A percentile compares a stretch with the other conserved stretches of the same genome.
These are phyloP conservation scores for Zophobas atratus DNA, from an alignment of 1,140 invertebrate genomes.

Conservation along the genomic window DNA sequence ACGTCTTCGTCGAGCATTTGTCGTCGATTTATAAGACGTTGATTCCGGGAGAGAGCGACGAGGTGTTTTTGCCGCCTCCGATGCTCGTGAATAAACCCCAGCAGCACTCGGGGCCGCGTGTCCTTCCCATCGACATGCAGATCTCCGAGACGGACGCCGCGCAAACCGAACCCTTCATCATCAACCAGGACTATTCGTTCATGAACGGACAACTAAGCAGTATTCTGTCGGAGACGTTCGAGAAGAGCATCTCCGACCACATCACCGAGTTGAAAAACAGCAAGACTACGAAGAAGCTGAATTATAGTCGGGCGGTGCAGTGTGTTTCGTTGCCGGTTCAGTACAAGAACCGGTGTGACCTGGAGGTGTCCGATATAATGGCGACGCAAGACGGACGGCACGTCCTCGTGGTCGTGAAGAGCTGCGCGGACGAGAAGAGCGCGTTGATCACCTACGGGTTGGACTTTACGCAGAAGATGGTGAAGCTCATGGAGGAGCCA, in stretches of 20 bases:
- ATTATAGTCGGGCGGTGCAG: conserved; percentile 69
- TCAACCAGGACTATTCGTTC: conserved; percentile 56
- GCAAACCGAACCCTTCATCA: conserved; percentile 36
- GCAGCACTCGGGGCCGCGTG: conserved; percentile 60
- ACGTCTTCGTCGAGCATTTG: conserved; percentile 36
- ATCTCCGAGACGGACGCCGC: conserved; percentile 58
- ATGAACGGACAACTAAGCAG: conserved; percentile 57
- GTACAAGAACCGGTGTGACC: conserved; percentile 68
- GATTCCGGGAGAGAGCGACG: conserved; percentile 65
- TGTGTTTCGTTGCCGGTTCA: conserved; percentile 70
- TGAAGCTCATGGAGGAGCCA: conserved; percentile 75
- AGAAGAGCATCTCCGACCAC: conserved; percentile 65
- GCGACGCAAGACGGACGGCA: conserved; percentile 77
- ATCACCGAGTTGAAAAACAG: conserved; percentile 65
- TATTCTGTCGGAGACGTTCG: conserved; percentile 27
- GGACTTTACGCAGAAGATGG: conserved; percentile 72
- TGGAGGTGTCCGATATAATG: conserved; percentile 74
- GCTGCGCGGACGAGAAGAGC: conserved; percentile 60
- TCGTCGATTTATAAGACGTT: conserved; percentile 64
- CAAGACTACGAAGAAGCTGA: conserved; percentile 61
- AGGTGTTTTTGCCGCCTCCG: conserved; percentile 63
- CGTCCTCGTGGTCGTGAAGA: conserved; percentile 76
- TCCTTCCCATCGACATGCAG: conserved; percentile 58
- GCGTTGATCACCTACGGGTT: conserved; percentile 74
- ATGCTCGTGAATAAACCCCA: conserved; percentile 49